Conservation (phyloP, 2,888 invertebrate species). For the Ophion ventricosus region DNA sequence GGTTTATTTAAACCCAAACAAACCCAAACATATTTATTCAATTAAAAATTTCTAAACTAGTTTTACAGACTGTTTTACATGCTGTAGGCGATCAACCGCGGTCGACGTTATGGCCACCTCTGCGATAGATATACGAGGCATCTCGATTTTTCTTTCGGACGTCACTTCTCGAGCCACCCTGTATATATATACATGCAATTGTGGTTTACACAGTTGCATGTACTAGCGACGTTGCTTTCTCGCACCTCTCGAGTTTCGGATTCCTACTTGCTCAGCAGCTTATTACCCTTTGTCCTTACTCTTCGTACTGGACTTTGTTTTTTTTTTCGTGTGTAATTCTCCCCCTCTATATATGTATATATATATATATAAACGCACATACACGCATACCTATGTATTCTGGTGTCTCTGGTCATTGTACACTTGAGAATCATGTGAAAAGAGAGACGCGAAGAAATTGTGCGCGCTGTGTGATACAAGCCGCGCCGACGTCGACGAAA, state of each 20-base stretch:
- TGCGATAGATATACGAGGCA: too few species aligned
- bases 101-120: too few species aligned
- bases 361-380: neutral
- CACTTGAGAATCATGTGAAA: constrained; percentile 58
- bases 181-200: neutral
- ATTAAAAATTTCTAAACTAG: too few species aligned
- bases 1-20: too few species aligned
- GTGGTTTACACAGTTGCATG: constrained; percentile 38
- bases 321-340: constrained; percentile 1
- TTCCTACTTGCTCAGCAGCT: constrained; percentile 63
- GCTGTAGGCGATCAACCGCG: too few species aligned
- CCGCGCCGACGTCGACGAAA: constrained; percentile 6
- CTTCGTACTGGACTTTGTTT: constrained; percentile 16
- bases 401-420: constrained; percentile 6
- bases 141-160: too few species aligned
- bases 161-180: too few species aligned
- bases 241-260: constrained; percentile 54
- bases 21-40: too few species aligned
- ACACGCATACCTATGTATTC: neutral
- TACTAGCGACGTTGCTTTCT: constrained; percentile 26
- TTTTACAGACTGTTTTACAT: too few species aligned
- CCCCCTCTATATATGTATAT: neutral
- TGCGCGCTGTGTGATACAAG: constrained; percentile 1
- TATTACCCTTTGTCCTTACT: constrained; percentile 40
- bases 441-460: constrained; percentile 38